A percentile compares a stretch with the other conserved stretches of the same genome.
Evolutionary conservation across 2,113 vertebrate species (phyloP).

Genomic region (Excalfactoria chinensis): DNA sequence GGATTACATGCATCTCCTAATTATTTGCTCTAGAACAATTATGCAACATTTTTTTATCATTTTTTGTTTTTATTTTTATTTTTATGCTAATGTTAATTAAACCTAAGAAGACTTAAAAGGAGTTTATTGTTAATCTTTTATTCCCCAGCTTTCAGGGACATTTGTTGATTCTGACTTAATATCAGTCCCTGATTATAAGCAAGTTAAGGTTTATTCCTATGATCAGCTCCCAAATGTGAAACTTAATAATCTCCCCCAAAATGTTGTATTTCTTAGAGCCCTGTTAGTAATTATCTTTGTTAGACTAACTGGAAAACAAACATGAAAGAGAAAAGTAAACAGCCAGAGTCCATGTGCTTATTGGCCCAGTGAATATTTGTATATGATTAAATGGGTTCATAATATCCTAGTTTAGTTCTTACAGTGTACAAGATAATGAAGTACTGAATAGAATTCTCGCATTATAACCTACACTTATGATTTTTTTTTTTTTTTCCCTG

Average conservation of each 20-base stretch:
- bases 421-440: background rate
- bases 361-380: background rate
- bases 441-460: background rate
- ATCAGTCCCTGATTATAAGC: background rate
- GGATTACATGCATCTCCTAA: background rate
- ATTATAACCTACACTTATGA: background rate
- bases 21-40: background rate
- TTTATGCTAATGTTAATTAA: background rate
- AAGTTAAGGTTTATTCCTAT: background rate
- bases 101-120: background rate
- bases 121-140: background rate
- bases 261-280: background rate
- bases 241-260: background rate
- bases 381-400: background rate
- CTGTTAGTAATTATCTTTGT: background rate
- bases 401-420: background rate
- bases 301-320: slow-evolving; percentile 9
- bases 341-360: background rate
- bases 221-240: background rate
- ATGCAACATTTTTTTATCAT: background rate
- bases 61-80: background rate
- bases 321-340: background rate
- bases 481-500: background rate
- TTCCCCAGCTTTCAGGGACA: background rate
- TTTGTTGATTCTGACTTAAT: background rate